Conservation (phyloP, 2,888 invertebrate species). For the Heliconius cydno region DNA sequence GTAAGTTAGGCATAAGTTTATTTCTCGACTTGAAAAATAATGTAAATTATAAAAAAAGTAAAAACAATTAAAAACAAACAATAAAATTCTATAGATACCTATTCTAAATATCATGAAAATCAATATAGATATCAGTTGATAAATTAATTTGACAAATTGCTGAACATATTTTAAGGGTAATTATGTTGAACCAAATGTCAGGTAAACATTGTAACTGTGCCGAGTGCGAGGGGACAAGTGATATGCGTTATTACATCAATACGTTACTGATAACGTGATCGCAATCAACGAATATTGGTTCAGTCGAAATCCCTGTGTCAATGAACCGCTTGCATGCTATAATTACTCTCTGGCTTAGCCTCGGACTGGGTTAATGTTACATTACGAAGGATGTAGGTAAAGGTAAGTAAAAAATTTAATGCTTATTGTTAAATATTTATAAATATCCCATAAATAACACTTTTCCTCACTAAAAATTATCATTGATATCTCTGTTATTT, state of each 20-base stretch:
- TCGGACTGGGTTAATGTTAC: slow-evolving; percentile 35
- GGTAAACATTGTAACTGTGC: slow-evolving; percentile 48
- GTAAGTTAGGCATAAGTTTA: too few relatives aligned
- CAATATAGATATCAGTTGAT: slow-evolving; percentile 48
- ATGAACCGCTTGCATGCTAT: slow-evolving; percentile 50
- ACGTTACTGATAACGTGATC: slow-evolving; percentile 67
- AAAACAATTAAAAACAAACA: not conserved
- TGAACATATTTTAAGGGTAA: slow-evolving; percentile 41
- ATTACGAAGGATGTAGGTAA: slow-evolving; percentile 10
- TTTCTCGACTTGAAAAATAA: too few relatives aligned
- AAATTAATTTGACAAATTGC: slow-evolving; percentile 37
- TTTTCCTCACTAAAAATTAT: too few relatives aligned
- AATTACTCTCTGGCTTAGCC: slow-evolving; percentile 41
- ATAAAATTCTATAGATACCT: not conserved
- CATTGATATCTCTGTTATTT: too few relatives aligned
- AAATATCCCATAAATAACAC: too few relatives aligned
- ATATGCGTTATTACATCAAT: slow-evolving; percentile 77
- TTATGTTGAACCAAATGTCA: slow-evolving; percentile 52
- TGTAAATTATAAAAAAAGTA: not conserved
- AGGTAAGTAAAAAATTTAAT: not conserved
- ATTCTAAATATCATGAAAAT: not conserved
- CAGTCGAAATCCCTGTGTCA: slow-evolving; percentile 67
- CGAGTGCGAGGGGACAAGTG: slow-evolving; percentile 58
- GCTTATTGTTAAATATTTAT: too few relatives aligned
- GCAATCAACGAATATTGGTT: slow-evolving; percentile 74